phyloP scores from a whole-genome alignment of 2,797 vertebrate genomes.

The Perodicticus potto region DNA sequence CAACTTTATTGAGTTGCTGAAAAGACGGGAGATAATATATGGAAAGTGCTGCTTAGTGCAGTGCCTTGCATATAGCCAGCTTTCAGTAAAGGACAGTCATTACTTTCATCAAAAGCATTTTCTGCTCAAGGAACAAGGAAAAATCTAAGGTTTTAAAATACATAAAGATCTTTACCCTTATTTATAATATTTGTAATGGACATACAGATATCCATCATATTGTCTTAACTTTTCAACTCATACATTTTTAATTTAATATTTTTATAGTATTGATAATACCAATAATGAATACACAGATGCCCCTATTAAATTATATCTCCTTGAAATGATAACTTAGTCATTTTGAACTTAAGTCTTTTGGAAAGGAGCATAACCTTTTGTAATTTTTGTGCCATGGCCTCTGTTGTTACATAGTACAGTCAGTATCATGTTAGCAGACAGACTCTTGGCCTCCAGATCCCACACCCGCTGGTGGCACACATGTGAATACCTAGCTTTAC shows the following conservation, averaged over 20 bases:
- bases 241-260: conserved; percentile 20
- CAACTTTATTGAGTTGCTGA: background rate
- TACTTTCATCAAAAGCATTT: background rate
- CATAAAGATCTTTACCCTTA: background rate
- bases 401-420: background rate
- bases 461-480: background rate
- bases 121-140: conserved; percentile 26
- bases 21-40: background rate
- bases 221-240: background rate
- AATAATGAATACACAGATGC: background rate
- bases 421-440: background rate
- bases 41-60: background rate
- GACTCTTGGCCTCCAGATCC: background rate
- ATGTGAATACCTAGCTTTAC: background rate
- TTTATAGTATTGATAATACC: background rate
- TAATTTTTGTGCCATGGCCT: background rate
- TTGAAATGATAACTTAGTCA: conserved; percentile 26
- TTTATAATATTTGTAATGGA: background rate
- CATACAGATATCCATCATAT: background rate
- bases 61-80: background rate
- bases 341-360: conserved; percentile 4
- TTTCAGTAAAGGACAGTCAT: background rate
- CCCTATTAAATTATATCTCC: background rate
- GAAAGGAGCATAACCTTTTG: background rate
- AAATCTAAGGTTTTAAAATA: background rate